Evolutionary conservation across 53 echinoderm and acorn worm species (phyloP).

Genomic region (Hippasteria phrygiana): DNA sequence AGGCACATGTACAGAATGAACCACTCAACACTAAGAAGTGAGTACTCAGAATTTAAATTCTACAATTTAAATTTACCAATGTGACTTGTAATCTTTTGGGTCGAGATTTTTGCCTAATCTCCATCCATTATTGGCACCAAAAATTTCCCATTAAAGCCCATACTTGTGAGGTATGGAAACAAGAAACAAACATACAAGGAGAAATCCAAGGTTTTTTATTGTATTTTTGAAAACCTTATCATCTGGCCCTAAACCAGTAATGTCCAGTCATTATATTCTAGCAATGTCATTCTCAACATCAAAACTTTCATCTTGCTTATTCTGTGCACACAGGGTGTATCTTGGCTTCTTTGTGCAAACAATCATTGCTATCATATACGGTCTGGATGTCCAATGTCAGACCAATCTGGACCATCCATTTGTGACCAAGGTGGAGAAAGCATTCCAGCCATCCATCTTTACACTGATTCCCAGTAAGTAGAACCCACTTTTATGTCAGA

Average conservation of each 20-base stretch:
- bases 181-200: too few relatives aligned
- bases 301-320: too few relatives aligned
- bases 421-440: slow-evolving; percentile 5
- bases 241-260: too few relatives aligned
- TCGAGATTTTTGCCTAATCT: too few relatives aligned
- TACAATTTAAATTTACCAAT: neutral
- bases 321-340: neutral
- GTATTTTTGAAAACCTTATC: too few relatives aligned
- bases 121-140: too few relatives aligned
- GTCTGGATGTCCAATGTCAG: slow-evolving; percentile 50
- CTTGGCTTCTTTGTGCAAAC: slow-evolving; percentile 41
- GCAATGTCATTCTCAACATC: neutral
- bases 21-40: slow-evolving; percentile 32
- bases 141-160: too few relatives aligned
- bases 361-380: neutral
- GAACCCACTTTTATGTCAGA: neutral
- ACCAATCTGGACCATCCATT: slow-evolving; percentile 43
- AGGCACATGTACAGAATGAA: neutral
- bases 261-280: too few relatives aligned
- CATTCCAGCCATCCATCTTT: slow-evolving; percentile 14
- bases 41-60: neutral
- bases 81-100: too few relatives aligned
- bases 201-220: too few relatives aligned
- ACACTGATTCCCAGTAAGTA: slow-evolving; percentile 28
- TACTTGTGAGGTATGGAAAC: too few relatives aligned